Base-by-base conservation (phyloP, 2,797 vertebrate genomes). In the Myotis planiceps region DNA sequence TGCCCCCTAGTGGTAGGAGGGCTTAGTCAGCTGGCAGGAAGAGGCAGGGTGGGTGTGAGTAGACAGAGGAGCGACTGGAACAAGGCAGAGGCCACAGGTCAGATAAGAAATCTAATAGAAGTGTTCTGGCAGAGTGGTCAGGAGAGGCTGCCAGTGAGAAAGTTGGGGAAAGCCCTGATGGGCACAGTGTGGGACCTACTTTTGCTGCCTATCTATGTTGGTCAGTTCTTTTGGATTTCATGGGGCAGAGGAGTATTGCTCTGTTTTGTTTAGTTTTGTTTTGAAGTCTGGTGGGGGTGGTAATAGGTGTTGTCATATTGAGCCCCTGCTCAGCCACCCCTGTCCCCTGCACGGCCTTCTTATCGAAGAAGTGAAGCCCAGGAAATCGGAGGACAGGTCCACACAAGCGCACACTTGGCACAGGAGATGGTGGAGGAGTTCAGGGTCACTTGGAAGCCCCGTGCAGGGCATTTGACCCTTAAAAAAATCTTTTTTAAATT, bases 1-100 rank as follows among this genome's bases (percentile, higher is more conserved):
- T 95, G 98, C 98, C 97, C 97, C 90, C 98, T 97, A 37, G 97
- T 97, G 98, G 84, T 34, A 0, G 10, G 10, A 58, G 45, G 66
- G 10, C 53, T 86, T 32, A 15, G 8, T 55, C 18, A 13, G 45
- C 51, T 3, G 53, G 39, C 18, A 12, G 78, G 66, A 71, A 51
- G 1, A 39, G 84, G 15, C 69, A 6, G 1, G 14, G 51, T 39
- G 15, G 6, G n/a, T 10, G 19, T 14, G 13, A 79, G 49, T n/a
- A 79, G 27, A 45, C 47, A 9, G 66, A 13, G 0, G 34, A 49
- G 29, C 29, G 25, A 27, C 42, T 42, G 32, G 9, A 60, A 34
- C 21, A 32, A 51, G 55, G 65, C 55, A 71, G 29, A 29, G 25
- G 29, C 69, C 60, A 12, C 7, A 71, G 51, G 25, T 13, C 39